Conservation (phyloP, 2,888 invertebrate species). For the Chrysodeixis includens region DNA sequence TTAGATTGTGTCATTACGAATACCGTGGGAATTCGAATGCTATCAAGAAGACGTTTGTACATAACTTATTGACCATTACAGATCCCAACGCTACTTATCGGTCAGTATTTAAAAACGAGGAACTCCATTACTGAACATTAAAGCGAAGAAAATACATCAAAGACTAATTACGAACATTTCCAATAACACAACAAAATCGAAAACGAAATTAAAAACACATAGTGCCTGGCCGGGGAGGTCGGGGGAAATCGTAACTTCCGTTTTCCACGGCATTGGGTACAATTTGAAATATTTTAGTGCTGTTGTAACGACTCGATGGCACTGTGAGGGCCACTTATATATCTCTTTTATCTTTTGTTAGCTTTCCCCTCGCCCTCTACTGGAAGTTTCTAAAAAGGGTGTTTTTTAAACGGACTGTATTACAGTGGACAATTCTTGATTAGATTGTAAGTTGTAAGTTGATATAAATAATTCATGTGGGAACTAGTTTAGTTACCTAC, state of each 20-base stretch:
- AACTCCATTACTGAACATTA: constrained; percentile 34
- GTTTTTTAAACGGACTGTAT: constrained; percentile 71
- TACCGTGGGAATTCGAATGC: background rate
- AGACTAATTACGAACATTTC: constrained; percentile 49
- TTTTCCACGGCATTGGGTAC: constrained; percentile 89
- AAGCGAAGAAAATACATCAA: constrained; percentile 41
- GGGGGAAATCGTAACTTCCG: constrained; percentile 85
- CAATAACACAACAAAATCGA: constrained; percentile 65
- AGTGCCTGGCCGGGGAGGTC: constrained; percentile 50
- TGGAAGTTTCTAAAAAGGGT: constrained; percentile 75
- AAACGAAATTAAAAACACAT: constrained; percentile 71
- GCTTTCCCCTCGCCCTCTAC: constrained; percentile 81
- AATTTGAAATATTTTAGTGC: constrained; percentile 89
- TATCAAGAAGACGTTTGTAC: constrained; percentile 23
- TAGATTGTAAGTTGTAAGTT: constrained; percentile 50
- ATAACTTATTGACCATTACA: constrained; percentile 28
- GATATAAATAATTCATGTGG: constrained; percentile 35
- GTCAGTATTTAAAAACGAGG: constrained; percentile 23
- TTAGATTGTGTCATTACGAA: background rate
- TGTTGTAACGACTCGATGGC: constrained; percentile 89
- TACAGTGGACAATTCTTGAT: constrained; percentile 53
- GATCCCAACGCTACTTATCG: constrained; percentile 18
- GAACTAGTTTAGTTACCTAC: constrained; percentile 12
- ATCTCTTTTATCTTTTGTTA: constrained; percentile 88
- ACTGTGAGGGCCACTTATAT: constrained; percentile 88